phyloP scores from a whole-genome alignment of 2,888 invertebrate species.

The Pteria penguin region DNA sequence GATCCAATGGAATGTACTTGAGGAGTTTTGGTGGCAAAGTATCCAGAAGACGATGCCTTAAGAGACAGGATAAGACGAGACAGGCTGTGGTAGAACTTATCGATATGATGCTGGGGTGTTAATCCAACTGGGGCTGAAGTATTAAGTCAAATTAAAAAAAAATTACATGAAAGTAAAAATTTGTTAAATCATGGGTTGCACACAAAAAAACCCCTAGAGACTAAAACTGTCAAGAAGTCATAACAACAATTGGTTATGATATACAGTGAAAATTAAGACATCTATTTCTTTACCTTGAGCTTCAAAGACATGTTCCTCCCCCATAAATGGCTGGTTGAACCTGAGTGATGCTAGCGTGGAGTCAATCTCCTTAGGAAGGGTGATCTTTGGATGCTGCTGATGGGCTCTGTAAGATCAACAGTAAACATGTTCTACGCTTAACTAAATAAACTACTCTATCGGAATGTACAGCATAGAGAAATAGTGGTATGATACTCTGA shows the following conservation, averaged over 20 bases:
- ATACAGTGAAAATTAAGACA: too few species aligned
- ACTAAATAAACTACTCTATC: too few species aligned
- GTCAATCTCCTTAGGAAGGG: not conserved
- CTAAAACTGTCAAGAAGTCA: too few species aligned
- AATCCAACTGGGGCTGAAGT: conserved; percentile 3
- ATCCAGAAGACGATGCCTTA: conserved; percentile 37
- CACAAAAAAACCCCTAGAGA: too few species aligned
- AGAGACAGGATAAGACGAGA: conserved; percentile 40
- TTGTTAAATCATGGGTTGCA: too few species aligned
- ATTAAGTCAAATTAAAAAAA: too few species aligned
- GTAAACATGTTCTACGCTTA: too few species aligned
- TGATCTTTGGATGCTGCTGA: not conserved
- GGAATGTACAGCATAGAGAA: too few species aligned
- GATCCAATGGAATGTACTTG: conserved; percentile 5
- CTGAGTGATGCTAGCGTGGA: not conserved
- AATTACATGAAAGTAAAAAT: too few species aligned
- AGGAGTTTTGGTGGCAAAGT: conserved; percentile 11
- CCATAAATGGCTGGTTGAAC: conserved; percentile 15
- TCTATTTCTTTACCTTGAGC: conserved; percentile 18
- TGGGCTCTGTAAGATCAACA: not conserved
- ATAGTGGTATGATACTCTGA: too few species aligned
- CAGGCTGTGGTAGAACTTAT: conserved; percentile 51
- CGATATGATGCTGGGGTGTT: conserved; percentile 29
- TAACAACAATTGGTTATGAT: too few species aligned
- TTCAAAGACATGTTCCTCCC: conserved; percentile 13